Conservation (phyloP, 2,113 vertebrate genomes). For the Vidua macroura region DNA sequence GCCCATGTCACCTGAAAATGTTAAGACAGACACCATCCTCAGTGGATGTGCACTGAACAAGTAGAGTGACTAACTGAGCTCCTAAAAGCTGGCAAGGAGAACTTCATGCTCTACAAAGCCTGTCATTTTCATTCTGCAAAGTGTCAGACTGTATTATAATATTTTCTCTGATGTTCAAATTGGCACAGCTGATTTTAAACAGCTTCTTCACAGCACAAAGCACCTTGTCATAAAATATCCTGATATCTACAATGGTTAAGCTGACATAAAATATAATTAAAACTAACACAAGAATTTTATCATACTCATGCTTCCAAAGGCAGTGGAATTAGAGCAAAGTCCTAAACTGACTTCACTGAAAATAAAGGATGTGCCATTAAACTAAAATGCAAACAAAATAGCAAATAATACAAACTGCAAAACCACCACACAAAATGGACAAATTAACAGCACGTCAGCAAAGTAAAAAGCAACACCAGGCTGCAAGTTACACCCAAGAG, state of each 20-base stretch:
- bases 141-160: slow-evolving; percentile 2
- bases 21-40: background rate
- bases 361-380: background rate
- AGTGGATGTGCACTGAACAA: background rate
- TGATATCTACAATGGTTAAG: slow-evolving; percentile 1
- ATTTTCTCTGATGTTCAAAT: slow-evolving; percentile 35
- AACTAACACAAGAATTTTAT: background rate
- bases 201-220: slow-evolving; percentile 28
- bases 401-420: background rate
- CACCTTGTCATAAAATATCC: slow-evolving; percentile 41
- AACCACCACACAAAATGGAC: background rate
- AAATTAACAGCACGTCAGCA: background rate
- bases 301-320: background rate
- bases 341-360: background rate
- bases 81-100: slow-evolving; percentile 16
- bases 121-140: slow-evolving; percentile 9
- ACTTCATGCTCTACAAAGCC: background rate
- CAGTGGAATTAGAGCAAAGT: background rate
- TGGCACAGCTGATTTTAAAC: slow-evolving; percentile 23
- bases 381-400: background rate
- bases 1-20: background rate
- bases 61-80: background rate
- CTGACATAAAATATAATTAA: slow-evolving; percentile 11
- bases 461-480: background rate
- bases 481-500: slow-evolving; percentile 1